Conservation (phyloP, 2,113 vertebrate genomes). For the Rhineura floridana region DNA sequence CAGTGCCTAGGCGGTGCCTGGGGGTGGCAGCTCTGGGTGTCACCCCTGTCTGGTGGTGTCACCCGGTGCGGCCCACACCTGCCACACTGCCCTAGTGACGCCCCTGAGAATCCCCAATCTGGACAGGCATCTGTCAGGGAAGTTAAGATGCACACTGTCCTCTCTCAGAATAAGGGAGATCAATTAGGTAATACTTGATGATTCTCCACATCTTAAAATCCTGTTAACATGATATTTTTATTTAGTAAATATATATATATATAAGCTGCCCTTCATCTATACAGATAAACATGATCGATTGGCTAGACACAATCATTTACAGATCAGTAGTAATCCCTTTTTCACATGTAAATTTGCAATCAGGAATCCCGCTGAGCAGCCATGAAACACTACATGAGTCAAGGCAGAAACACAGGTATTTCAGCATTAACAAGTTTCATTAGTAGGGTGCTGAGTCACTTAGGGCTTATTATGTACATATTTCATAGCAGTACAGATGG, state of each 20-base stretch:
- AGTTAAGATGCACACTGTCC: neutral
- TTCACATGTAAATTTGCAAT: neutral
- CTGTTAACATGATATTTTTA: neutral
- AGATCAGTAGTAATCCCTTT: neutral
- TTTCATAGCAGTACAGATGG: neutral
- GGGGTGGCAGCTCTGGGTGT: no score
- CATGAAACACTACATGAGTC: neutral
- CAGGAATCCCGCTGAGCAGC: neutral
- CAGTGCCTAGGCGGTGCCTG: no score
- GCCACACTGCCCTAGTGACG: no score
- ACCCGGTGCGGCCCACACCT: no score
- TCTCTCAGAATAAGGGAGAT: neutral
- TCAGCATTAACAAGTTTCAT: slow-evolving; percentile 13
- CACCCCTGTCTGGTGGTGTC: no score
- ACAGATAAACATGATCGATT: neutral
- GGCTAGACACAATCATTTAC: neutral
- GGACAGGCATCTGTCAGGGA: neutral
- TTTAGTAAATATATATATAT: no score
- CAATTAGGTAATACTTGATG: neutral
- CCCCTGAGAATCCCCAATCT: neutral
- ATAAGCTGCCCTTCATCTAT: no score
- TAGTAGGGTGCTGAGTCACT: neutral
- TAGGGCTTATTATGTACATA: neutral
- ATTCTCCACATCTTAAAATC: neutral
- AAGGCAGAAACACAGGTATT: slow-evolving; percentile 8